Evolutionary conservation across 2,797 vertebrate genomes (phyloP), one percentile per base, ranked within the genome.

Genomic region (Cirrhinus mrigala): DNA sequence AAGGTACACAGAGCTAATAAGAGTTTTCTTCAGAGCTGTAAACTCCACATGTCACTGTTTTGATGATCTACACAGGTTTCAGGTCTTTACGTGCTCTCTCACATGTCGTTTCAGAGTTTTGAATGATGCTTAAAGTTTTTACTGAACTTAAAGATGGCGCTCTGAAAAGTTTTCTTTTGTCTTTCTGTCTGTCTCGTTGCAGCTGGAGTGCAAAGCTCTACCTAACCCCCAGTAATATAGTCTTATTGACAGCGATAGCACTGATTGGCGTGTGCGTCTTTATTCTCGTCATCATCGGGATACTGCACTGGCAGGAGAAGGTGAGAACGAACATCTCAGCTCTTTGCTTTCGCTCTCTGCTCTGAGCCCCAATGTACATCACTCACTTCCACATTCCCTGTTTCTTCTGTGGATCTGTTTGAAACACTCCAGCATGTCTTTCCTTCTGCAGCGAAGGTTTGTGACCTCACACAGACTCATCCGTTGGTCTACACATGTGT

Each of bases 271-370:
- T 99, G 85, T 99, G 98, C 0, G 93, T 98, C 89, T 98, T 99
- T 92, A 99, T 99, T 93, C 94, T 99, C 84, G 96, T 97, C 89
- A 97, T 99, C 92, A 99, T 99, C 82, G 97, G 97, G 88, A 95
- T 98, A 92, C 95, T 99, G 90, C 98, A 99, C 92, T 99, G 98
- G 98, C 95, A 98, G 89, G 98, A 99, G 94, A 99, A 99, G 98
- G 98, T 99, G 92, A 92, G 93, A 60, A 58, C 1, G 10, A 69
- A n/a, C 20, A 69, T 76, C 22, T 40, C 24, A 33, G 20, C 8
- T 22, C 56, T 78, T 84, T n/a, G 58, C 44, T 70, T 78, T 58
- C 62, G 56, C 46, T 40, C 6, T 56, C 54, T 62, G 40, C 37
- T 82, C 56, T 52, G 48, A 74, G 81, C 22, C 56, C 20, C 18